Evolutionary conservation across 2,113 vertebrate genomes (phyloP), one percentile per base, ranked within the genome.

Genomic region (Corydoras sp.): DNA sequence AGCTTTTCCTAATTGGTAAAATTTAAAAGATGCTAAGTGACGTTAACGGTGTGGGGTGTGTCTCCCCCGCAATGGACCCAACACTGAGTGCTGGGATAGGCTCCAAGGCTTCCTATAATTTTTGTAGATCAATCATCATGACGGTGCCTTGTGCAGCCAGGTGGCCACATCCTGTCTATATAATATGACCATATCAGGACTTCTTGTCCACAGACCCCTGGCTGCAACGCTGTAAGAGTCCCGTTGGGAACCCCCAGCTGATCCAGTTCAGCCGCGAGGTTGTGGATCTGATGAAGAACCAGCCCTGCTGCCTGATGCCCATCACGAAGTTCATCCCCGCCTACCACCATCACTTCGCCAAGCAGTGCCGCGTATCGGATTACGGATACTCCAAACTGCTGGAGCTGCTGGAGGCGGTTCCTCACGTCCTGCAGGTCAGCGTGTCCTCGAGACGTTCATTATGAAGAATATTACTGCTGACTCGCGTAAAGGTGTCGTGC

Each of bases 261-360:
- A 95, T 99, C 81, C 95, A 98, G 81, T 98, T 99, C 87, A 97
- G 96, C 68, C 83, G 95, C 53, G 97, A 99, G 88, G 90, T 99
- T 63, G 93, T 98, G 54, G 96, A 99, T 82, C 88, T 99, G 11
- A 85, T 99, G 65, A 97, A 94, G 87, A 94, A 80, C 81, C 95
- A 96, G 55, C 91, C 95, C 0, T 92, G 85, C 13, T 95, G 95
- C 56, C 73, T 97, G 58, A 92, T 96, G 82, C 92, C 94, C 1
- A 83, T 99, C 68, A 91, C 88, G 78, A 95, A 94, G 75, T 99
- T 99, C 86, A 98, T 99, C 80, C 96, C 97, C 0, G 93, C 86
- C 0, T 99, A 99, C 80, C 96, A 99, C 61, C 95, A 99, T 74
- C 95, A 99, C 82, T 99, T 98, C 68, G 97, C 94, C 48, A 99